Evolutionary conservation across 2,888 invertebrate genomes (phyloP).

Genomic region (Corythucha ciliata): DNA sequence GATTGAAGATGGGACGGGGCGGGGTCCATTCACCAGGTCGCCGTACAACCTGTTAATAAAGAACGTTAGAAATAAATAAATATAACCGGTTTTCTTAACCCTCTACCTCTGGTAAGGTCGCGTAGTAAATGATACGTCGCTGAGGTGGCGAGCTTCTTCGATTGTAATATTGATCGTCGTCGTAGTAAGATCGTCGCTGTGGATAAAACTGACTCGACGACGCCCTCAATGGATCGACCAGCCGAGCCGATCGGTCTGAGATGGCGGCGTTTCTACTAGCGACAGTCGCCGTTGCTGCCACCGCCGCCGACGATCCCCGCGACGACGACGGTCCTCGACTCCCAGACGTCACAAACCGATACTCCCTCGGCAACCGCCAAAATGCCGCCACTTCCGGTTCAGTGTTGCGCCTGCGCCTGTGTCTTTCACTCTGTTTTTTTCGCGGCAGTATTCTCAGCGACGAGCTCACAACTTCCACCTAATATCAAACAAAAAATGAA

Average conservation of each 20-base stretch:
- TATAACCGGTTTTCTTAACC: too few species aligned
- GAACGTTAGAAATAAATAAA: too few species aligned
- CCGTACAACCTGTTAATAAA: too few species aligned
- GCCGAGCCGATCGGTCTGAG: constrained; percentile 9
- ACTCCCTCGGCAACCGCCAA: constrained; percentile 27
- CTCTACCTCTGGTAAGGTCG: constrained; percentile 43
- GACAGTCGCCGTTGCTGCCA: too few species aligned
- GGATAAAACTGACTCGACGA: constrained; percentile 11
- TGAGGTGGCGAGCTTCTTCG: constrained; percentile 8
- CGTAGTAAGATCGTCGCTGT: constrained; percentile 12
- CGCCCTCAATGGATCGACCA: constrained; percentile 19
- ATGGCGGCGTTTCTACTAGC: too few species aligned
- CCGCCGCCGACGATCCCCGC: neutral
- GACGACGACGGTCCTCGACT: neutral
- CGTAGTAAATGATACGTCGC: constrained; percentile 42
- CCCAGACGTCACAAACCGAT: constrained; percentile 27
- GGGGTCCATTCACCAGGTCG: constrained; percentile 40
- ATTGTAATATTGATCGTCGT: constrained; percentile 17
- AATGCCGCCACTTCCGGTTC: neutral
- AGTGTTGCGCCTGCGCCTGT: neutral
- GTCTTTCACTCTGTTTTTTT: constrained; percentile 3
- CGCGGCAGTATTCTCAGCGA: constrained; percentile 18
- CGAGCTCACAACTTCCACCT: constrained; percentile 28
- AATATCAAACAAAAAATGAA: too few species aligned
- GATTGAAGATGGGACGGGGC: constrained; percentile 24